Evolutionary conservation across 1,140 invertebrate genomes (phyloP), one percentile per base, ranked within the genome.

Genomic region (Agrilus planipennis): DNA sequence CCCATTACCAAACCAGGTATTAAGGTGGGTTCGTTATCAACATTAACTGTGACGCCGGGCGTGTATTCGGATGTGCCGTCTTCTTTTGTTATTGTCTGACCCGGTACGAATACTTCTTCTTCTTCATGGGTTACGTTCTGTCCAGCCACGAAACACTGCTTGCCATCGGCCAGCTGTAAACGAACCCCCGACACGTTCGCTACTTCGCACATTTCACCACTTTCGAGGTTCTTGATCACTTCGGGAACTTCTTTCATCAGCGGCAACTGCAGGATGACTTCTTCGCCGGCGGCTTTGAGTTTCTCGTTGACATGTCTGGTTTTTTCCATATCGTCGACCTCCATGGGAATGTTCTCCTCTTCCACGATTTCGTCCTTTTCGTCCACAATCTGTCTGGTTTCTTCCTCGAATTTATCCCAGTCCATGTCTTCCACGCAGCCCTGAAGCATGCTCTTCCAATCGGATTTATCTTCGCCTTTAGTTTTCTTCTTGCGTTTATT

Each of bases 41-140:
- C 75, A 45, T 73, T 69, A 14, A 84, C 68, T 23, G 75, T 81
- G 27, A 83, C 68, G 2, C 81, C 81, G 11, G 81, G 79, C 34
- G 81, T 73, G 58, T 84, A 86, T 39, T 71, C 61, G 22, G 67
- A 41, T 11, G 14, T 65, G 14, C 77, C 79, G 31, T 70, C 60
- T 16, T 76, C 73, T 3, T 74, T 78, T 46, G 73, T 63, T n/a
- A 83, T 59, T 7, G 79, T 79, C 58, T 82, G 78, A 15, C 81
- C 80, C 2, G 80, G 78, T 4, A 83, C 69, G 55, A 84, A 83
- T 18, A 78, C 57, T 34, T 71, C 65, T 11, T 78, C 77, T 41
- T 68, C 66, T 20, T 77, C 73, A 2, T 76, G 77, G 31, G 75
- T 69, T 11, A 82, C 59, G 32, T 76, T 73, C 63, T 81, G 77